These are phyloP conservation scores for Apoderus coryli DNA, from an alignment of 2,888 invertebrate species.

Conservation along the genomic window DNA sequence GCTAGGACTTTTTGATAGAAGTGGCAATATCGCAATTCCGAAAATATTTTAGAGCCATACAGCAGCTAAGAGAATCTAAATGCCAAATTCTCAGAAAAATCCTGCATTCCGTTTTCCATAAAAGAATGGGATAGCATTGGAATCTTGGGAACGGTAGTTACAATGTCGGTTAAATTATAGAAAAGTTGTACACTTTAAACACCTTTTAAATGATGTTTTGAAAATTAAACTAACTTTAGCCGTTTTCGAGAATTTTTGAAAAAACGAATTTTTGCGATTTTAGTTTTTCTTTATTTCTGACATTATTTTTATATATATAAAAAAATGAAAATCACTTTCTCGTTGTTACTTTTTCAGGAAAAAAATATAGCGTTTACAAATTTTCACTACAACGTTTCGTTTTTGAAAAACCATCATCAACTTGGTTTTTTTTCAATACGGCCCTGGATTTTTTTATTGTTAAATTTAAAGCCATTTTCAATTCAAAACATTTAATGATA, in stretches of 20 bases:
- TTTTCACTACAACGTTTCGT: constrained; percentile 1
- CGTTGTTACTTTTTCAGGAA: neutral
- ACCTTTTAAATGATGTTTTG: neutral
- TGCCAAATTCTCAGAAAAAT: no score
- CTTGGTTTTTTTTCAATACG: constrained; percentile 2
- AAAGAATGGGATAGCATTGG: constrained; percentile 1
- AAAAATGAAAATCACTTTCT: constrained; percentile 1
- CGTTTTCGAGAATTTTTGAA: constrained; percentile 1
- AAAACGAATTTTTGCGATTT: neutral
- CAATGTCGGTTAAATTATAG: neutral
- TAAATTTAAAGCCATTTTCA: neutral
- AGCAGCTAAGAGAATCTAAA: no score
- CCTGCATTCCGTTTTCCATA: neutral
- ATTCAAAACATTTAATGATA: no score
- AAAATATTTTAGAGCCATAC: no score
- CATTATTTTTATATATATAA: neutral
- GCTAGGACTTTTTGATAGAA: no score
- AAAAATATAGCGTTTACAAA: neutral
- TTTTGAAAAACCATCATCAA: constrained; percentile 2
- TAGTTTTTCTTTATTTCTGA: constrained; percentile 1
- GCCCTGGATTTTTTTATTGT: constrained; percentile 2
- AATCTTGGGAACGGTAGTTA: constrained; percentile 1
- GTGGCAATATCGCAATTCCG: no score
- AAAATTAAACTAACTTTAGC: neutral
- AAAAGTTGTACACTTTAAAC: constrained; percentile 1